These are phyloP conservation scores for Micropoecilia bifurca DNA, from an alignment of 2,797 vertebrate species.

Conservation along the genomic window DNA sequence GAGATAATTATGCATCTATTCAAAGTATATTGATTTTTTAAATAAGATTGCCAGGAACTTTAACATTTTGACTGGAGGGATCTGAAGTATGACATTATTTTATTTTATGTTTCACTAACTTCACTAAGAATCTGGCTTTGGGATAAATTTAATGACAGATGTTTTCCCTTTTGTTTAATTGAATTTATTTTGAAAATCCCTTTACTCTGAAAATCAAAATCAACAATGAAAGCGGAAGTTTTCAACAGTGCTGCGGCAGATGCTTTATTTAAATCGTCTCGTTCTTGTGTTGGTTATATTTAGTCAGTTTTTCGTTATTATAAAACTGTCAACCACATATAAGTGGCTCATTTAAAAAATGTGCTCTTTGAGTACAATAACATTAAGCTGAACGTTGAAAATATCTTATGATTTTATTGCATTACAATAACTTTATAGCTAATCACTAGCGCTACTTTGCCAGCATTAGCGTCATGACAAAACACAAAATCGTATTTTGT, in stretches of 20 bases:
- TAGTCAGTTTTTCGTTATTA: not conserved
- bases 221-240: constrained; percentile 11
- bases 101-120: not conserved
- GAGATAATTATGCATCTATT: not conserved
- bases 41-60: not conserved
- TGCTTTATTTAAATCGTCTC: not conserved
- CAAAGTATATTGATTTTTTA: not conserved
- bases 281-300: not conserved
- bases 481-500: not conserved
- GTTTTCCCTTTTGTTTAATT: not conserved
- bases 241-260: accelerated
- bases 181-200: not conserved
- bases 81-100: not conserved
- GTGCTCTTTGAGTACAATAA: not conserved
- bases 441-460: not conserved
- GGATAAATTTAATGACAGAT: not conserved
- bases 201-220: constrained; percentile 35
- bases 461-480: not conserved
- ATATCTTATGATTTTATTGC: not conserved
- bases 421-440: not conserved
- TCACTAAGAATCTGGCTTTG: not conserved
- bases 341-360: not conserved
- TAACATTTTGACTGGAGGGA: not conserved
- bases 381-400: not conserved
- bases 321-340: not conserved